A percentile compares a stretch with the other conserved stretches of the same genome.
Evolutionary conservation across 1,140 invertebrate genomes (phyloP).

Genomic region (Popillia japonica): DNA sequence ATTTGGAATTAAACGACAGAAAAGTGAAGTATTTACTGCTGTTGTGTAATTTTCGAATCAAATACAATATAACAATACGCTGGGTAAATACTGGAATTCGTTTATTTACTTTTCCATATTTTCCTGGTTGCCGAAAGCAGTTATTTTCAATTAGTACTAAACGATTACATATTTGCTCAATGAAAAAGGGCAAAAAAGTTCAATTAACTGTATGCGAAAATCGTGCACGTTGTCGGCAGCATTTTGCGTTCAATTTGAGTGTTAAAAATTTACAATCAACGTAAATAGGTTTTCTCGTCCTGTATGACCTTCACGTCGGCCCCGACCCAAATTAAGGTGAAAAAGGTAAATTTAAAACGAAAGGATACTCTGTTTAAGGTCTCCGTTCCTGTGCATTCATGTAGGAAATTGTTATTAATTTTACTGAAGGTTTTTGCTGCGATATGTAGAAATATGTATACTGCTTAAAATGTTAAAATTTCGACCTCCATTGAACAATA

Average conservation of each 20-base stretch:
- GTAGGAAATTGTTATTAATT: too few relatives aligned
- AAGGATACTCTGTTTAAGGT: not conserved
- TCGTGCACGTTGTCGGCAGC: not conserved
- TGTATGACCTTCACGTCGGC: not conserved
- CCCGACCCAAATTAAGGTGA: too few relatives aligned
- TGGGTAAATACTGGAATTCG: not conserved
- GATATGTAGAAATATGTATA: too few relatives aligned
- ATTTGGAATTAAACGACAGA: too few relatives aligned
- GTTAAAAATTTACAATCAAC: not conserved
- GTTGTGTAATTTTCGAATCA: too few relatives aligned
- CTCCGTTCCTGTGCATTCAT: too few relatives aligned
- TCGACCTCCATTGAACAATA: too few relatives aligned
- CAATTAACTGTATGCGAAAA: not conserved
- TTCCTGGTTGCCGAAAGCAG: not conserved
- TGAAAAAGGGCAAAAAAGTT: not conserved
- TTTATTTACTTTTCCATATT: not conserved
- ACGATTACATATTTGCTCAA: not conserved
- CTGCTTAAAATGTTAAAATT: too few relatives aligned
- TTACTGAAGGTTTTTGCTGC: too few relatives aligned
- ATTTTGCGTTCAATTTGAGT: slow-evolving; percentile 5
- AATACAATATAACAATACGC: too few relatives aligned
- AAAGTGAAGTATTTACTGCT: too few relatives aligned
- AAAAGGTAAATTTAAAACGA: not conserved
- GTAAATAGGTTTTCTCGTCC: slow-evolving; percentile 8
- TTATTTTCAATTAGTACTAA: not conserved